Percentiles rank a stretch among this genome's conserved stretches.
Conservation (phyloP, 2,797 vertebrate species). For the Thamnophis elegans region DNA sequence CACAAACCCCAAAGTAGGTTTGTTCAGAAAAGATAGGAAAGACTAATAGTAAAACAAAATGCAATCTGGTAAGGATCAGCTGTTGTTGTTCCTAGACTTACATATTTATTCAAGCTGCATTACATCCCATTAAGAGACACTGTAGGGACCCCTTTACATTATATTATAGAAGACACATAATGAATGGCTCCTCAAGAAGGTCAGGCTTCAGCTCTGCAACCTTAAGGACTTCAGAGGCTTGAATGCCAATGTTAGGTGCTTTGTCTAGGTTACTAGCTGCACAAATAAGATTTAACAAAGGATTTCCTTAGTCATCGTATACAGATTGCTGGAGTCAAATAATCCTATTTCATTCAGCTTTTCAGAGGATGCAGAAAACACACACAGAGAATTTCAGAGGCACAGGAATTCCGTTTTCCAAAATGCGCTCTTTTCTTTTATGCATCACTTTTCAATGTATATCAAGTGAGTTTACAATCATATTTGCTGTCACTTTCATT, state of each 20-base stretch:
- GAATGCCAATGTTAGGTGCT: constrained; percentile 62
- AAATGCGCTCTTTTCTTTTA: constrained; percentile 59
- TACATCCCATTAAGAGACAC: constrained; percentile 19
- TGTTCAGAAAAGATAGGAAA: background rate
- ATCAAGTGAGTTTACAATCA: constrained; percentile 73
- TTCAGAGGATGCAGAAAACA: constrained; percentile 50
- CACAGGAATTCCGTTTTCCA: constrained; percentile 36
- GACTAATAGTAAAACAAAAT: background rate
- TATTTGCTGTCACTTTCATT: constrained; percentile 79
- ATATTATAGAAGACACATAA: constrained; percentile 21
- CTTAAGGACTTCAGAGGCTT: constrained; percentile 42
- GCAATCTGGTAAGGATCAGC: background rate
- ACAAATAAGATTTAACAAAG: constrained; percentile 66
- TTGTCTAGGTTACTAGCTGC: constrained; percentile 63
- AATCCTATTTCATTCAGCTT: constrained; percentile 65
- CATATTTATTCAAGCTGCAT: background rate
- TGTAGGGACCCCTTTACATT: background rate
- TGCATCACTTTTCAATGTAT: constrained; percentile 74
- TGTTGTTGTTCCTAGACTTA: background rate
- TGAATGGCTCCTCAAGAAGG: constrained; percentile 43
- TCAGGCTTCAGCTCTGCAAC: constrained; percentile 38
- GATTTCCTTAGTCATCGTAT: constrained; percentile 61
- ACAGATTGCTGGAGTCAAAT: constrained; percentile 64
- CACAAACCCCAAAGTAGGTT: background rate
- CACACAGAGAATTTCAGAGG: constrained; percentile 36